Evolutionary conservation across 2,888 invertebrate species (phyloP).

Genomic region (Allophyes oxyacanthae): DNA sequence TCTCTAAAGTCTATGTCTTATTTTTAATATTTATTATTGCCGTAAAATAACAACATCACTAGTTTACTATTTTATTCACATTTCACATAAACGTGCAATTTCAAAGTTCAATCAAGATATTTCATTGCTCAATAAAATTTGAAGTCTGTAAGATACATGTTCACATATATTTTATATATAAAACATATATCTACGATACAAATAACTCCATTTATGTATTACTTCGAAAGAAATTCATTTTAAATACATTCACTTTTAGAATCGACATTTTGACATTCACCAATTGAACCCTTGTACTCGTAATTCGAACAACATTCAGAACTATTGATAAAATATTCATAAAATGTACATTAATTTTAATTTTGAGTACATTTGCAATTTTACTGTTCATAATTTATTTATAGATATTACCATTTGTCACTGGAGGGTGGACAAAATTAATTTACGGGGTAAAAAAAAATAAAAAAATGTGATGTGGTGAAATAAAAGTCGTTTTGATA

Average conservation of each 20-base stretch:
- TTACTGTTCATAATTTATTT: conserved; percentile 43
- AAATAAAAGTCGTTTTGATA: conserved; percentile 13
- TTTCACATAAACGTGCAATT: not conserved
- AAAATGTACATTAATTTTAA: conserved; percentile 35
- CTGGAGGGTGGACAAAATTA: conserved; percentile 1
- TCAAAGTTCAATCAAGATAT: not conserved
- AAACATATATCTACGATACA: conserved; percentile 29
- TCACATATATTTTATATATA: conserved; percentile 13
- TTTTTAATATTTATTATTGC: no score
- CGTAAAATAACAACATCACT: no score
- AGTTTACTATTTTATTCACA: not conserved
- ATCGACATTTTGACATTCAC: conserved; percentile 19
- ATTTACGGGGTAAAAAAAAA: conserved; percentile 29
- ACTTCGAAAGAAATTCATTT: conserved; percentile 19
- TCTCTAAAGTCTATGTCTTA: no score
- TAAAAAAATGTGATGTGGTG: no score
- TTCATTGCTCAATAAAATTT: not conserved
- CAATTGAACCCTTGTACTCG: conserved; percentile 1
- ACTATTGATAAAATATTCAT: conserved; percentile 14
- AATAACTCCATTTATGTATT: conserved; percentile 15
- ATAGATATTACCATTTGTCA: conserved; percentile 22
- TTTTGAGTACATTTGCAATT: conserved; percentile 31
- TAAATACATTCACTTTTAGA: conserved; percentile 10
- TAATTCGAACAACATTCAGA: conserved; percentile 6
- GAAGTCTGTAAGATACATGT: not conserved